Conservation (phyloP, 2,797 vertebrate species). For the Poliocrania exsul region DNA sequence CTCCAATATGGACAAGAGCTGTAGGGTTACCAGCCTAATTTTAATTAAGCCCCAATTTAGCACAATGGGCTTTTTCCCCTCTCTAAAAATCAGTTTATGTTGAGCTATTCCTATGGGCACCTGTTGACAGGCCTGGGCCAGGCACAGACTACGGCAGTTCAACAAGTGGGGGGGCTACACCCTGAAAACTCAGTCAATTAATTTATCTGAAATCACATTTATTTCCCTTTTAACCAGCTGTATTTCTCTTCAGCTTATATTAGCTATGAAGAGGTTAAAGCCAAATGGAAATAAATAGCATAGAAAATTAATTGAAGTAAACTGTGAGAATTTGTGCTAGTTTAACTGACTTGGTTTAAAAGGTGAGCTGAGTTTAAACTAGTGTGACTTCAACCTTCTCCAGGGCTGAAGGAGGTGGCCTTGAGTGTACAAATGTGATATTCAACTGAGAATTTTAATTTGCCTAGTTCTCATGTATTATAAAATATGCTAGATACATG, state of each 20-base stretch:
- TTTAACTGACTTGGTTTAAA: neutral
- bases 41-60: neutral
- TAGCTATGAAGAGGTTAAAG: neutral
- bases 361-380: neutral
- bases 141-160: neutral
- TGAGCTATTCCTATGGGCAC: neutral
- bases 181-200: neutral
- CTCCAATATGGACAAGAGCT: neutral
- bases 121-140: neutral
- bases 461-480: conserved; percentile 33
- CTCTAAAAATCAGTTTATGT: neutral
- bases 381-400: neutral
- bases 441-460: neutral
- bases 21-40: neutral
- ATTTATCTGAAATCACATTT: neutral
- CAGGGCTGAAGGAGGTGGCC: neutral
- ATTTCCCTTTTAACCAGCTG: neutral
- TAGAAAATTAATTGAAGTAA: neutral
- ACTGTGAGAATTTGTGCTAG: neutral
- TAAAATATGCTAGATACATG: conserved; percentile 23
- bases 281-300: neutral
- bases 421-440: neutral
- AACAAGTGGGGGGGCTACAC: neutral
- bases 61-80: neutral
- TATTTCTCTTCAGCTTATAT: neutral